A percentile compares a stretch with the other conserved stretches of the same genome.
phyloP scores from a whole-genome alignment of 2,888 invertebrate genomes.

The Octonoba sinensis region DNA sequence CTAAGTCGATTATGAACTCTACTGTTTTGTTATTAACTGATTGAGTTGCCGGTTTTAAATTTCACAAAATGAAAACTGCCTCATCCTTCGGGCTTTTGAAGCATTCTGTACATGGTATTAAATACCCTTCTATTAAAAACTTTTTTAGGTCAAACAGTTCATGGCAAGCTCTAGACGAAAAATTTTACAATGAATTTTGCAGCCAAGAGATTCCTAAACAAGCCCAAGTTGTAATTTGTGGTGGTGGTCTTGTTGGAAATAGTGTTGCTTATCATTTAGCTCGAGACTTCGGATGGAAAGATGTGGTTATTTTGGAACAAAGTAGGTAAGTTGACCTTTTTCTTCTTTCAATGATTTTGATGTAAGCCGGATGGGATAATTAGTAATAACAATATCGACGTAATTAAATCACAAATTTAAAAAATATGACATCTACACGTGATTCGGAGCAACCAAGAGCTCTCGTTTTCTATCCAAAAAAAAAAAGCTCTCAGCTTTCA shows the following conservation, averaged over 20 bases:
- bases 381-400: not conserved
- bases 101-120: too few species aligned
- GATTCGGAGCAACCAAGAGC: too few species aligned
- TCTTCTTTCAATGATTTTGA: not conserved
- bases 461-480: too few species aligned
- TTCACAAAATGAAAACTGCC: too few species aligned
- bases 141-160: constrained; percentile 14
- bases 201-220: constrained; percentile 72
- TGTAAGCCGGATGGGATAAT: not conserved
- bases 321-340: constrained; percentile 77
- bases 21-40: too few species aligned
- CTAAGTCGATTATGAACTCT: too few species aligned
- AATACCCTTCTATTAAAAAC: not conserved
- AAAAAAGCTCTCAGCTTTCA: too few species aligned
- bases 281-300: constrained; percentile 80
- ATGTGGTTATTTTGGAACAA: constrained; percentile 87
- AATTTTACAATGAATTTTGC: constrained; percentile 34
- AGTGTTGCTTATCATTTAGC: constrained; percentile 92
- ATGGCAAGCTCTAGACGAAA: constrained; percentile 3
- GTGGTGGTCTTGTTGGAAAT: constrained; percentile 91
- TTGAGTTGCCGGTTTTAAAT: too few species aligned
- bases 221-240: constrained; percentile 86
- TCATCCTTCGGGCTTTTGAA: too few species aligned
- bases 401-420: not conserved
- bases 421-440: too few species aligned